These are phyloP conservation scores for Pelecanus crispus DNA, from an alignment of 2,113 vertebrate genomes.

Conservation along the genomic window DNA sequence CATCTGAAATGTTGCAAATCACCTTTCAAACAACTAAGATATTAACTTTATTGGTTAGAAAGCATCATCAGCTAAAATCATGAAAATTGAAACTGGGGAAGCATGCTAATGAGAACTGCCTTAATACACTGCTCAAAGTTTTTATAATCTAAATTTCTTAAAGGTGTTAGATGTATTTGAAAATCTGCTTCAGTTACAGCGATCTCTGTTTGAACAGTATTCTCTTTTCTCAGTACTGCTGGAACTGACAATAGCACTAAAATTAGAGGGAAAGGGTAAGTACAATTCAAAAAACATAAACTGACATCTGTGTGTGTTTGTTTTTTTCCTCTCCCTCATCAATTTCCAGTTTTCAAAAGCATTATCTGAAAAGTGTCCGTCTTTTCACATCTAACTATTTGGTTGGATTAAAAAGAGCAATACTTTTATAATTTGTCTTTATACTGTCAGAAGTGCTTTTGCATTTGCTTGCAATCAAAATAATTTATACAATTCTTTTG, in stretches of 20 bases:
- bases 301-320: background rate
- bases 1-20: conserved; percentile 30
- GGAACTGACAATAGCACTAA: background rate
- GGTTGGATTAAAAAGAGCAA: background rate
- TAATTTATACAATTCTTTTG: background rate
- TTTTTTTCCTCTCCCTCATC: background rate
- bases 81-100: background rate
- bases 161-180: background rate
- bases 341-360: background rate
- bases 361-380: background rate
- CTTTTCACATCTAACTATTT: background rate
- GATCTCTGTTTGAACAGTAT: background rate
- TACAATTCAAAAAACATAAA: background rate
- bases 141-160: background rate
- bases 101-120: conserved; percentile 4
- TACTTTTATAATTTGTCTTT: background rate
- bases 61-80: conserved; percentile 7
- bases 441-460: background rate
- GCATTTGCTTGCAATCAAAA: background rate
- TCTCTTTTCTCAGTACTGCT: background rate
- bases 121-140: background rate
- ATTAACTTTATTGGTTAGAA: conserved; percentile 14
- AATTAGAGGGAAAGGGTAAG: background rate
- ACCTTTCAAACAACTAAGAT: conserved; percentile 17
- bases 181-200: background rate